Evolutionary conservation across 2,888 invertebrate species (phyloP).

Genomic region (Lasioglossum calceatum): DNA sequence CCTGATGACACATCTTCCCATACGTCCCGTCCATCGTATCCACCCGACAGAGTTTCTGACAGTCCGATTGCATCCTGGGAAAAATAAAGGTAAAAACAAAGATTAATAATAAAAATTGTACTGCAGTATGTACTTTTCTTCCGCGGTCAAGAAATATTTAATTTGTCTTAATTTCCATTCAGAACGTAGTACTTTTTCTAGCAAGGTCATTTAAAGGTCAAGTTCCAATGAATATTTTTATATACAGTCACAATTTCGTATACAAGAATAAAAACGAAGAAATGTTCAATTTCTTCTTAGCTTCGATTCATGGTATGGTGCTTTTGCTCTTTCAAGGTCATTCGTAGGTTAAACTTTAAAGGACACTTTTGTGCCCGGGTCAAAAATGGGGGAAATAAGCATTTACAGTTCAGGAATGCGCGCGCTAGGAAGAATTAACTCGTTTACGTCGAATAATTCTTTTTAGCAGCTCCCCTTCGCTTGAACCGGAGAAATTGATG

Average conservation of each 20-base stretch:
- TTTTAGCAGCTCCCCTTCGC: neutral
- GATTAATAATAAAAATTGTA: neutral
- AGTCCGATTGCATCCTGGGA: conserved; percentile 78
- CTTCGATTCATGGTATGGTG: neutral
- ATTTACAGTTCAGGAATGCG: conserved; percentile 1
- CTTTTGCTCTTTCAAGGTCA: neutral
- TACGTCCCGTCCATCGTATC: conserved; percentile 81
- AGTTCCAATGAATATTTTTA: neutral
- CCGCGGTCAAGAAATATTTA: neutral
- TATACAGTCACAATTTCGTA: too few species aligned
- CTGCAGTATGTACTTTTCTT: neutral
- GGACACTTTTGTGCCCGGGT: neutral
- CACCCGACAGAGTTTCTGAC: conserved; percentile 79
- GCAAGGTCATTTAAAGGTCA: neutral
- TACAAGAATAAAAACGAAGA: neutral
- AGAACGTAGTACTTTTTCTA: too few species aligned
- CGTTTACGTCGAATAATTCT: conserved; percentile 42
- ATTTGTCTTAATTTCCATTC: neutral
- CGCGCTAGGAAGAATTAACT: conserved; percentile 38
- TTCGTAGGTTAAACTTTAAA: neutral
- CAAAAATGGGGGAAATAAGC: conserved; percentile 24
- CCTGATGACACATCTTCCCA: conserved; percentile 78
- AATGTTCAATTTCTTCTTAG: neutral
- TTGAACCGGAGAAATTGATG: conserved; percentile 40
- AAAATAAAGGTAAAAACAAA: neutral